Percentiles rank a stretch among this genome's conserved stretches.
phyloP scores from a whole-genome alignment of 2,113 vertebrate genomes.

The Oncorhynchus masou region DNA sequence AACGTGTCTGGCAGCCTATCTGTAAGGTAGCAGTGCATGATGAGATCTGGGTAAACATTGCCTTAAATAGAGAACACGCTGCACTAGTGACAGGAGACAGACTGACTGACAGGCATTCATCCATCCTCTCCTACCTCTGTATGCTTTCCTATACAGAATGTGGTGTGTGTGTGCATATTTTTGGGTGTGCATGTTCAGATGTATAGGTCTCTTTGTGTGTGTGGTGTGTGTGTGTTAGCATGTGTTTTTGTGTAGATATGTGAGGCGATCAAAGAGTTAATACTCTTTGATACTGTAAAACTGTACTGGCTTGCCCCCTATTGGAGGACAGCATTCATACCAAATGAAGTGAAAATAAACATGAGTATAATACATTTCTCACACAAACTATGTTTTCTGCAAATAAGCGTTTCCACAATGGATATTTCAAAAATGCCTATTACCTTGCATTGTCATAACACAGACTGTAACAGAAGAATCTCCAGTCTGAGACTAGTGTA shows the following conservation, averaged over 20 bases:
- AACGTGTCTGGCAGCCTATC: neutral
- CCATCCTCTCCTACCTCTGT: neutral
- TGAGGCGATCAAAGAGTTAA: neutral
- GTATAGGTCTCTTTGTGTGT: neutral
- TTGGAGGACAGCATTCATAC: neutral
- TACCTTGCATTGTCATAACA: neutral
- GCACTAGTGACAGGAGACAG: neutral
- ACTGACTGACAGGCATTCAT: neutral
- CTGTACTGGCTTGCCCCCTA: conserved; percentile 4
- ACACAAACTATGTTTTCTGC: neutral
- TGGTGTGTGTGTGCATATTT: neutral
- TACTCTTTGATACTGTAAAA: neutral
- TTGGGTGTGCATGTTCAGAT: neutral
- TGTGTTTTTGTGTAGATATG: neutral
- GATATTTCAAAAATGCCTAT: neutral
- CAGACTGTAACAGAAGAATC: neutral
- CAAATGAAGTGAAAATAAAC: neutral
- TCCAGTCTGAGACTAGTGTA: neutral
- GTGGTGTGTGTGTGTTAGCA: neutral
- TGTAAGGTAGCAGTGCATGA: neutral
- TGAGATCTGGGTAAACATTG: conserved; percentile 3
- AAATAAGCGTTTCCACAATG: neutral
- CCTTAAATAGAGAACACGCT: neutral
- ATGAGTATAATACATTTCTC: neutral
- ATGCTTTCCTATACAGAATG: neutral